A percentile compares a stretch with the other conserved stretches of the same genome.
Evolutionary conservation across 1,140 invertebrate genomes (phyloP).

Genomic region (Lepeophtheirus salmonis): DNA sequence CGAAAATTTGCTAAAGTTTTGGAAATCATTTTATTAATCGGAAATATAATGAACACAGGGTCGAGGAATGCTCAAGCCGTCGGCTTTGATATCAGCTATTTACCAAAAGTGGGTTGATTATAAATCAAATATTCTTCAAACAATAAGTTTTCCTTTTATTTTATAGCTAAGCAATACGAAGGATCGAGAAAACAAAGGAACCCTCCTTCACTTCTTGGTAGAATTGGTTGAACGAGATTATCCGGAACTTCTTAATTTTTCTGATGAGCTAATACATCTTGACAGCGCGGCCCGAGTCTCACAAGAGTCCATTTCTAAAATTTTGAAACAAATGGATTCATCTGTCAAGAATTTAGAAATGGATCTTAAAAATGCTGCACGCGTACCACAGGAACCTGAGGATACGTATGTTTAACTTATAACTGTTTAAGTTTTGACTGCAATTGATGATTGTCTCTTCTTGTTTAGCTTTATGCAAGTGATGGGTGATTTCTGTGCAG

Average conservation of each 20-base stretch:
- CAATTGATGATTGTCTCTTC: conserved; percentile 22
- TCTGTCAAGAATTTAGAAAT: conserved; percentile 66
- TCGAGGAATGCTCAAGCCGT: conserved; percentile 78
- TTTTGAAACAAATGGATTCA: conserved; percentile 62
- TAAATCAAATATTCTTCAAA: too few relatives aligned
- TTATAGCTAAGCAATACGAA: conserved; percentile 74
- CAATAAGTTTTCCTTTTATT: too few relatives aligned
- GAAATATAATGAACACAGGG: conserved; percentile 88
- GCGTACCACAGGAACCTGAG: conserved; percentile 48
- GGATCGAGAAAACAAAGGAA: conserved; percentile 75
- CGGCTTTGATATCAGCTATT: conserved; percentile 88
- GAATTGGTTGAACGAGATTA: conserved; percentile 71
- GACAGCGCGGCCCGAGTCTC: conserved; percentile 53
- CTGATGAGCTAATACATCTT: conserved; percentile 34
- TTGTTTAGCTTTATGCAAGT: conserved; percentile 18
- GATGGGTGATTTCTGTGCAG: conserved; percentile 23
- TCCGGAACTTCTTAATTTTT: conserved; percentile 58
- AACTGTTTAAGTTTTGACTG: conserved; percentile 16
- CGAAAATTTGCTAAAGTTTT: conserved; percentile 74
- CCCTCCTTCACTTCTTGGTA: conserved; percentile 76
- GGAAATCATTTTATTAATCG: conserved; percentile 68
- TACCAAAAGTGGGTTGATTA: conserved; percentile 55
- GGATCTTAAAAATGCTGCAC: conserved; percentile 54
- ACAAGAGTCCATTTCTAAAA: conserved; percentile 62
- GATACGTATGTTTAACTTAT: conserved; percentile 44